phyloP scores from a whole-genome alignment of 2,113 vertebrate genomes.

The Lichenostomus cassidix region DNA sequence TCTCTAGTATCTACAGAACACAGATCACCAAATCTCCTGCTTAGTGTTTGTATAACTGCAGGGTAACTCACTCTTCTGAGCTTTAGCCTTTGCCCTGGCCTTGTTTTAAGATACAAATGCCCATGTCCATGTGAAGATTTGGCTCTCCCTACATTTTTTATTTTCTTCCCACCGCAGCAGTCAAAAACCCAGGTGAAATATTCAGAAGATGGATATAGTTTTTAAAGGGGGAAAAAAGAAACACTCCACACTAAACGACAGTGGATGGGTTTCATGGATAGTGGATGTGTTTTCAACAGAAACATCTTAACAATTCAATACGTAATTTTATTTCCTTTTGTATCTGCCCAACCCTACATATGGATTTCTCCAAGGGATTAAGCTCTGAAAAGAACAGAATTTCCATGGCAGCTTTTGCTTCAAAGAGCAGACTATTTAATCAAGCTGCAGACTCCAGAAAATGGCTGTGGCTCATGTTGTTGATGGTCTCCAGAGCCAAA shows the following conservation, averaged over 20 bases:
- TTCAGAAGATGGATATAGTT: neutral
- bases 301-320: neutral
- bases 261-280: neutral
- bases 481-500: neutral
- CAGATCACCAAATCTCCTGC: neutral
- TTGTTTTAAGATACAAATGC: neutral
- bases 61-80: neutral
- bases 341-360: neutral
- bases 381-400: neutral
- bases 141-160: neutral
- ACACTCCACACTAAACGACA: neutral
- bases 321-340: neutral
- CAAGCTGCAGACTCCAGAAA: neutral
- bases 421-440: neutral
- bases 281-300: neutral
- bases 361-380: neutral
- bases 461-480: neutral
- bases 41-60: neutral
- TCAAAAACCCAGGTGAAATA: neutral
- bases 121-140: neutral
- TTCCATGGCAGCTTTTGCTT: neutral
- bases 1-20: neutral
- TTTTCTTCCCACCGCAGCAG: neutral
- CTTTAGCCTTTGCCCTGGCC: slow-evolving; percentile 14
- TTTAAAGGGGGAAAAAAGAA: neutral